phyloP scores from a whole-genome alignment of 2,113 vertebrate genomes.

The Corydoras sp. region DNA sequence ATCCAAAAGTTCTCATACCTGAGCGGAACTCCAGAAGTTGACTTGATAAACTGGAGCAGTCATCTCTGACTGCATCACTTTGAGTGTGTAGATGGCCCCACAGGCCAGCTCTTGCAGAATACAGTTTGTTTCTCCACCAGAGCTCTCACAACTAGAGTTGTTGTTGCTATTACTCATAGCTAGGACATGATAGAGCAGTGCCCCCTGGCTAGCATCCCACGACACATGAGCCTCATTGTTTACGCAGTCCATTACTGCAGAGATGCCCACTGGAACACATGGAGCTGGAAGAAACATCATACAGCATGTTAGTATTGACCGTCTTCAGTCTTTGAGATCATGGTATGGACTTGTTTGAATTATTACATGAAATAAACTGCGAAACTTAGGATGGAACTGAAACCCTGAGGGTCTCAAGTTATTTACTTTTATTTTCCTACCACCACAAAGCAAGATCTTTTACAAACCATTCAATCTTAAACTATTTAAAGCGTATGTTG shows the following conservation, averaged over 20 bases:
- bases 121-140: constrained; percentile 33
- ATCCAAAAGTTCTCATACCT: constrained; percentile 63
- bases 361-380: no score
- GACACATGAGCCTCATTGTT: constrained; percentile 52
- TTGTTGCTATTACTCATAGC: constrained; percentile 41
- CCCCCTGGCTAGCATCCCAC: constrained; percentile 60
- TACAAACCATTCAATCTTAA: no score
- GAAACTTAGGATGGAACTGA: no score
- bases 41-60: constrained; percentile 64
- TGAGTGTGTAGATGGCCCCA: constrained; percentile 54
- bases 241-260: constrained; percentile 52
- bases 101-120: constrained; percentile 56
- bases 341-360: no score
- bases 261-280: constrained; percentile 60
- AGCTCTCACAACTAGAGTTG: constrained; percentile 43
- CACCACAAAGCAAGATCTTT: no score
- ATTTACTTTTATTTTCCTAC: no score
- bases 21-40: constrained; percentile 44
- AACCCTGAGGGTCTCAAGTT: no score
- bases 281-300: constrained; percentile 52
- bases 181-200: constrained; percentile 48
- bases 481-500: no score
- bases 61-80: constrained; percentile 55
- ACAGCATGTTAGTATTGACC: not conserved
- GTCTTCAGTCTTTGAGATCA: no score